Evolutionary conservation across 2,888 invertebrate genomes (phyloP).

Genomic region (Amiota mariae): DNA sequence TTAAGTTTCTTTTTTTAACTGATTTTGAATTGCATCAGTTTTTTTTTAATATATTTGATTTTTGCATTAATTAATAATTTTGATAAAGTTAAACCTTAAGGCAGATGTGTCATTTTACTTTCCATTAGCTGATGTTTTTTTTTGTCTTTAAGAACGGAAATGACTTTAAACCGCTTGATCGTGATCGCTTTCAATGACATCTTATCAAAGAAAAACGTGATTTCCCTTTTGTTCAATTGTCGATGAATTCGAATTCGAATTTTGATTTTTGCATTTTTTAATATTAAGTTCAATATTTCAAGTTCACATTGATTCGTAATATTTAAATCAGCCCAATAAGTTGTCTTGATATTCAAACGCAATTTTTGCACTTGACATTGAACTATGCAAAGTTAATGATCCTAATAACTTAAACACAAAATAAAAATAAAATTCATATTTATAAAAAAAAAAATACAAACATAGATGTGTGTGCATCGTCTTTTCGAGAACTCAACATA

Average conservation of each 20-base stretch:
- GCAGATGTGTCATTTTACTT: neutral
- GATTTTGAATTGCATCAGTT: too few species aligned
- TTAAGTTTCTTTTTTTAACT: too few species aligned
- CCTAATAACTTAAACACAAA: conserved; percentile 20
- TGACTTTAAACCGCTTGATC: conserved; percentile 12
- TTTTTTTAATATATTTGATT: too few species aligned
- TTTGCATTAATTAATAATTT: too few species aligned
- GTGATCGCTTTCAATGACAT: conserved; percentile 11
- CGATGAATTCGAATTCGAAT: neutral
- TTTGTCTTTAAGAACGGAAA: conserved; percentile 13
- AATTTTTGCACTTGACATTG: conserved; percentile 51
- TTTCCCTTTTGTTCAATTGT: conserved; percentile 1
- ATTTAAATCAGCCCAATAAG: neutral
- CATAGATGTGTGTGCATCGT: neutral
- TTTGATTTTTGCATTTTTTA: neutral
- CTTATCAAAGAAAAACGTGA: neutral
- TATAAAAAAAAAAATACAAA: too few species aligned
- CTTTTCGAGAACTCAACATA: neutral
- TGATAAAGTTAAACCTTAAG: too few species aligned
- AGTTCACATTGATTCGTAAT: neutral
- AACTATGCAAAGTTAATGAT: conserved; percentile 53
- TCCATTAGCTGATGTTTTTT: neutral
- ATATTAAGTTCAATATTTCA: neutral
- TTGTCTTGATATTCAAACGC: neutral
- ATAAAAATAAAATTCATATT: neutral